Base-by-base conservation (phyloP, 2,113 vertebrate species). In the Peromyscus polionotus region DNA sequence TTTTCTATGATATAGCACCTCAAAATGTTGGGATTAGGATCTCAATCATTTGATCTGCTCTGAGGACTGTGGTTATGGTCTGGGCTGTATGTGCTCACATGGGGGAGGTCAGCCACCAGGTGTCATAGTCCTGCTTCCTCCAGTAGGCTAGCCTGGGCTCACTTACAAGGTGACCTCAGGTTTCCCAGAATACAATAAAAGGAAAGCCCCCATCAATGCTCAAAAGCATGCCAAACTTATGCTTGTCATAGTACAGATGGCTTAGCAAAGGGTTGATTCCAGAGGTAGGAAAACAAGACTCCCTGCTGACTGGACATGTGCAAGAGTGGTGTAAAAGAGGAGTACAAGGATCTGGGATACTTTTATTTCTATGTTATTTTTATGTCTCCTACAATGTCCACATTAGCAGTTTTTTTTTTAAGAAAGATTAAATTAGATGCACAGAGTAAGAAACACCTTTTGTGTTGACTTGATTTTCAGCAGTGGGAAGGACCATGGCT, bases 341-440 rank as follows among this genome's bases (percentile, higher is more conserved):
- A 76, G 10, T 2, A 3, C 20, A 22, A 24, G 72, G 28, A 48
- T 20, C 59, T 11, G 8, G 83, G 42, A 8, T 85, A 45, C 19
- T 45, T 85, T 22, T 12, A 70, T 77, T 61, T 81, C 16, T 70
- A 75, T 92, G 42, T 90, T 72, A 51, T 95, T 93, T 95, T 87
- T 73, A 20, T 84, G n/a, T 42, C 14, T 42, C 59, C 24, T 17
- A 5, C 4, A 65, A 31, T 63, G n/a, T 63, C 16, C n/a, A 31
- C 59, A 84, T 17, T 84, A 17, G 6, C 8, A 11, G 57, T 9
- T 26, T 16, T 39, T 84, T 81, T 39, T 63, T 7, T 28, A 65
- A 42, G 39, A 39, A 65, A 31, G 42, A 63, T 26, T 65, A 28
- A 61, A 28, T 65, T 63, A 10, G 7, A 45, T 45, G n/a, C 26